Evolutionary conservation across 35 echinoderm and acorn worm genomes (phyloP).

Genomic region (Stichopus chloronotus): DNA sequence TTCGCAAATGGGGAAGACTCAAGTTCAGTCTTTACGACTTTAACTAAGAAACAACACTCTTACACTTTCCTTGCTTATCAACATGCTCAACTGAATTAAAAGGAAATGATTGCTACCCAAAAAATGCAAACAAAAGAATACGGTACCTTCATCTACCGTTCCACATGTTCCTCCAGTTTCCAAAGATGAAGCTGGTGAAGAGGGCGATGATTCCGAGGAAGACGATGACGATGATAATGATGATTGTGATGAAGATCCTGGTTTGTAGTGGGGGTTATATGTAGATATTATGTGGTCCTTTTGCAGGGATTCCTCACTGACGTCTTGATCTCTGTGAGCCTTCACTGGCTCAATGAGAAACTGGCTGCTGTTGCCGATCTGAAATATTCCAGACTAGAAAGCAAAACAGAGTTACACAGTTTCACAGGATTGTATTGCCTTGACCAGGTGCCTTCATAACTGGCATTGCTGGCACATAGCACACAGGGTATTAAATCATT

Average conservation of each 20-base stretch:
- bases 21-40: no score
- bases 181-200: neutral
- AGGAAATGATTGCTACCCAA: no score
- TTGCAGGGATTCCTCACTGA: constrained; percentile 11
- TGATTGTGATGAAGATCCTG: neutral
- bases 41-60: no score
- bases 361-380: constrained; percentile 17
- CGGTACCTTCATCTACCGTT: neutral
- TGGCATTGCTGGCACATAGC: no score
- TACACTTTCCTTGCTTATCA: no score
- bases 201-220: no score
- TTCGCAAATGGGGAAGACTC: no score
- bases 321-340: constrained; percentile 33
- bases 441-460: no score
- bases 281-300: constrained; percentile 27
- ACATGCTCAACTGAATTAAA: no score
- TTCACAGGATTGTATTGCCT: no score
- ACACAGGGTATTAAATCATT: no score
- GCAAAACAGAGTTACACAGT: neutral
- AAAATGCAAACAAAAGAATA: neutral
- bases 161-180: neutral
- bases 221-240: no score
- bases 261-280: neutral
- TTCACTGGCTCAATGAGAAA: constrained; percentile 40
- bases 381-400: constrained; percentile 20